Evolutionary conservation across 2,888 invertebrate species (phyloP), one percentile per base, ranked within the genome.

Genomic region (Megalurothrips usitatus): DNA sequence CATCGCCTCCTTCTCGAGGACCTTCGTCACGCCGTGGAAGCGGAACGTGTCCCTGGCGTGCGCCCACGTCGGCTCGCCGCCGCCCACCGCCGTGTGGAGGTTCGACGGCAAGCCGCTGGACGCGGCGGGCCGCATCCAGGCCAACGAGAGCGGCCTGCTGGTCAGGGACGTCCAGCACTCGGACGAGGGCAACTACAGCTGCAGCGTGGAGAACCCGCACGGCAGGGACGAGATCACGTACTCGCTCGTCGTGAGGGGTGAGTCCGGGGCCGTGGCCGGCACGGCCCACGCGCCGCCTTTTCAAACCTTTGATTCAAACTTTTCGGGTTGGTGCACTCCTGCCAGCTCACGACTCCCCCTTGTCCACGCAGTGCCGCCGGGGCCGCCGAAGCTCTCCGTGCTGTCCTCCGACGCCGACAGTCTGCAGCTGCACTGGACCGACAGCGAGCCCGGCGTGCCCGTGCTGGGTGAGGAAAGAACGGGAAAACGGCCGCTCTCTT

Each of bases 131-230:
- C 0, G 58, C 6, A 58, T 75, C 26, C 68, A 75, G 68, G 68
- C 23, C 23, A 26, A 26, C 68, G 68, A 26, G 23, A 23, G 68
- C 68, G 88, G 95, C 1, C 88, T 96, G 43, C 90, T 92, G 80
- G 93, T 96, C 83, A 91, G 92, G 87, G 94, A 93, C 58, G 89
- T 94, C 8, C 94, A 95, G 86, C 92, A 92, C 84, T 91, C 92
- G 34, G 96, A 97, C 87, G 94, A 94, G 84, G 96, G 95, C 19
- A 96, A 96, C 88, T 97, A 96, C 87, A 95, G 96, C 0, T 97
- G 97, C 86, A 89, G 90, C 58, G 96, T 96, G 0, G 94, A 95
- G 85, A 97, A 97, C 86, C 90, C 90, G 14, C 92, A 94, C 87
- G 96, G 96, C 2, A 91, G 91, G 81, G 96, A 96, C 87, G 93